These are phyloP conservation scores for Anthoscopus minutus DNA, from an alignment of 2,113 vertebrate genomes.

Conservation along the genomic window DNA sequence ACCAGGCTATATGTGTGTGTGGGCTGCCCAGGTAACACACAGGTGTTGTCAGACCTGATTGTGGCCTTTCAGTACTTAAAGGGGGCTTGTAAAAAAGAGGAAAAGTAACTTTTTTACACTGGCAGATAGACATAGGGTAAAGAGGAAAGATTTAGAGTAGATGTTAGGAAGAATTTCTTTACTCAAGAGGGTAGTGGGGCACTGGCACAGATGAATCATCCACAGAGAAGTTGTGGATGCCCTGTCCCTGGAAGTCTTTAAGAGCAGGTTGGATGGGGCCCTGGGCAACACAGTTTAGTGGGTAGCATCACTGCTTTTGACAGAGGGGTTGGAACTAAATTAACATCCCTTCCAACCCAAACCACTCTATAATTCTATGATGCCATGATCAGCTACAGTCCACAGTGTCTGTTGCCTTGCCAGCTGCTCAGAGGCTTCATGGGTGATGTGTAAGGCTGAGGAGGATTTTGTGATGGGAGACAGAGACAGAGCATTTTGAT, in stretches of 20 bases:
- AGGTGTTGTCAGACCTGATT: neutral
- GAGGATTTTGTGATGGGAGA: neutral
- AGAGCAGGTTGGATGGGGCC: too few relatives aligned
- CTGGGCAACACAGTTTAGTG: neutral
- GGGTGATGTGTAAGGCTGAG: neutral
- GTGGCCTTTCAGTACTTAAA: neutral
- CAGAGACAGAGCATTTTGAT: neutral
- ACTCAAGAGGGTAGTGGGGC: neutral
- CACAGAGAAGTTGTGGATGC: neutral
- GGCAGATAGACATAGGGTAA: neutral
- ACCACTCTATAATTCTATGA: neutral
- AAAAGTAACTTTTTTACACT: neutral
- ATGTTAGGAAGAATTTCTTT: neutral
- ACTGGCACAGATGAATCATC: neutral
- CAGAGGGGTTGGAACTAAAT: neutral
- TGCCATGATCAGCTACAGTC: neutral
- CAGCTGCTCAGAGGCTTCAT: neutral
- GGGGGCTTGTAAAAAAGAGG: neutral
- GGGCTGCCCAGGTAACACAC: neutral
- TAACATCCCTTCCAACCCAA: neutral
- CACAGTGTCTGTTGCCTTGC: neutral
- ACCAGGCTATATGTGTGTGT: fast-evolving
- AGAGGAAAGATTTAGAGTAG: neutral
- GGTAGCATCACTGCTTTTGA: neutral
- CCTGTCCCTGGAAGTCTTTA: neutral